These are phyloP conservation scores for Colletes latitarsis DNA, from an alignment of 1,140 invertebrate genomes.

Conservation along the genomic window DNA sequence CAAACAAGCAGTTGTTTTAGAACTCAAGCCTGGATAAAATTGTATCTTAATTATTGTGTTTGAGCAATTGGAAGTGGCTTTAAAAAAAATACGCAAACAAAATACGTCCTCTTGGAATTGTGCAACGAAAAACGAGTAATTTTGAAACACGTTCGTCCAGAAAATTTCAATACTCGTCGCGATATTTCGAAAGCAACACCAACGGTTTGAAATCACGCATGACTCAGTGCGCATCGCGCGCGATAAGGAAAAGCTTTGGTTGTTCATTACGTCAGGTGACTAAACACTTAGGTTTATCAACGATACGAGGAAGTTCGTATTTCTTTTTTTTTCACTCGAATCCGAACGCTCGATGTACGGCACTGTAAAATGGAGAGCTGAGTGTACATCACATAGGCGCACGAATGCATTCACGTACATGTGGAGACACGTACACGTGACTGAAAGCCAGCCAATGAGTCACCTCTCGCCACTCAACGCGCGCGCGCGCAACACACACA, in stretches of 20 bases:
- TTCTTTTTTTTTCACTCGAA: neutral
- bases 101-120: no score
- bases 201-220: neutral
- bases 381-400: constrained; percentile 17
- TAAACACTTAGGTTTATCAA: constrained; percentile 12
- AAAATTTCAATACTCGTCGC: no score
- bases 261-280: neutral
- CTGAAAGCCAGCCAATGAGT: constrained; percentile 56
- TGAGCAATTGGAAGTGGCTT: no score
- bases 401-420: constrained; percentile 42
- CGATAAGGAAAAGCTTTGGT: constrained; percentile 27
- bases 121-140: no score
- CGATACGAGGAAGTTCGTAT: neutral
- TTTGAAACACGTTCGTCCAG: no score
- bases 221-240: neutral
- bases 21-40: no score
- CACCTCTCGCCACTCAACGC: constrained; percentile 41
- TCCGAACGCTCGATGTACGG: constrained; percentile 26
- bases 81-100: no score
- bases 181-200: neutral
- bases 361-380: constrained; percentile 28
- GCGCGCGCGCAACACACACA: neutral
- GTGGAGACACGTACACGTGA: constrained; percentile 47
- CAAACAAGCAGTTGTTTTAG: no score
- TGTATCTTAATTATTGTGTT: no score